Evolutionary conservation across 2,888 invertebrate genomes (phyloP).

Genomic region (Zaprionus lineosus): DNA sequence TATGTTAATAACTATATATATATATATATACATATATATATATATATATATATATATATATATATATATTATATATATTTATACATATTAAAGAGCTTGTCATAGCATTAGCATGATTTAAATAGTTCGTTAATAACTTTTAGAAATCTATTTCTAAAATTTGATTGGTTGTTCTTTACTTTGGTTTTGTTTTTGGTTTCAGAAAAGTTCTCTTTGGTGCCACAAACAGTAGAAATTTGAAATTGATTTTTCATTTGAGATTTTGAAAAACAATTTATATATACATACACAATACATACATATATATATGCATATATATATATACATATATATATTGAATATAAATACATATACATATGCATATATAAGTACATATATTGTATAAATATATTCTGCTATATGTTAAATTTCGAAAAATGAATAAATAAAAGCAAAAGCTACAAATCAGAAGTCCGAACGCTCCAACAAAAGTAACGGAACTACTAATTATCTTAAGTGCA

Average conservation of each 20-base stretch:
- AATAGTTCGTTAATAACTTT: constrained; percentile 30
- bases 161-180: constrained; percentile 16
- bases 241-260: constrained; percentile 41
- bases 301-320: constrained; percentile 39
- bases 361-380: constrained; percentile 40
- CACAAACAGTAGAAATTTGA: constrained; percentile 84
- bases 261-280: constrained; percentile 42
- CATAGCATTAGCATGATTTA: constrained; percentile 43
- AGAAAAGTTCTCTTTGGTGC: constrained; percentile 88
- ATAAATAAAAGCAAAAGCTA: constrained; percentile 20
- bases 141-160: constrained; percentile 26
- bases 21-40: too few species aligned
- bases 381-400: constrained; percentile 55
- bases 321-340: constrained; percentile 38
- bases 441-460: constrained; percentile 31
- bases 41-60: too few species aligned
- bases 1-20: too few species aligned
- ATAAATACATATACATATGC: constrained; percentile 42
- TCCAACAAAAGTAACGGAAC: constrained; percentile 41
- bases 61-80: constrained; percentile 47
- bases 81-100: constrained; percentile 44
- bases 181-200: constrained; percentile 84
- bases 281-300: constrained; percentile 42
- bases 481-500: constrained; percentile 60
- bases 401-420: constrained; percentile 19